A percentile compares a stretch with the other conserved stretches of the same genome.
These are phyloP conservation scores for Leptestheria dahalacensis DNA, from an alignment of 1,140 invertebrate genomes.

Conservation along the genomic window DNA sequence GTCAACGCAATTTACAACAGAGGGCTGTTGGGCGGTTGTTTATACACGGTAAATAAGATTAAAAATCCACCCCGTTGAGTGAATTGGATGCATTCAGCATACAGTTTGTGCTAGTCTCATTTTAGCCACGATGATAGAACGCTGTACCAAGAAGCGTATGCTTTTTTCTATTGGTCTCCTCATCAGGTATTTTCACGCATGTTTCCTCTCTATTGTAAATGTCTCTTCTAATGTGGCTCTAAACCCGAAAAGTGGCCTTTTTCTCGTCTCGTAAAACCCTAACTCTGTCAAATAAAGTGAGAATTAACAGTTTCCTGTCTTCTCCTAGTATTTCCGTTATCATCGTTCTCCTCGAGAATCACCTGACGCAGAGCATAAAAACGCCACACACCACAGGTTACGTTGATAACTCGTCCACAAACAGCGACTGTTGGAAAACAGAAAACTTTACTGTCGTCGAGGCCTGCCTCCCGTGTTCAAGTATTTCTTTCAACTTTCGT, in stretches of 20 bases:
- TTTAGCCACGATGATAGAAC: slow-evolving; percentile 11
- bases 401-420: slow-evolving; percentile 2
- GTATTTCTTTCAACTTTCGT: slow-evolving; percentile 24
- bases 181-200: slow-evolving; percentile 13
- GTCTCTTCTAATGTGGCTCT: no score
- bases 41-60: no score
- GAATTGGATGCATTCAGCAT: no score
- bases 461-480: slow-evolving; percentile 49
- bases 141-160: slow-evolving; percentile 14
- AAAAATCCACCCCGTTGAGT: no score
- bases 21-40: no score
- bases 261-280: not conserved
- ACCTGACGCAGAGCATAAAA: slow-evolving; percentile 6
- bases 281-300: not conserved
- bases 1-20: no score
- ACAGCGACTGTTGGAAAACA: slow-evolving; percentile 21
- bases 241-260: not conserved
- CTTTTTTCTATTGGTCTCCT: slow-evolving; percentile 11
- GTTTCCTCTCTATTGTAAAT: not conserved
- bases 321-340: slow-evolving; percentile 6
- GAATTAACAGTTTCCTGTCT: not conserved
- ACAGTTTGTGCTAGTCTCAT: not conserved
- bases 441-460: slow-evolving; percentile 20
- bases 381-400: slow-evolving; percentile 7
- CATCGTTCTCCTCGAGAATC: slow-evolving; percentile 10